Conservation (phyloP, 2,888 invertebrate species). For the Embidobia sp. region DNA sequence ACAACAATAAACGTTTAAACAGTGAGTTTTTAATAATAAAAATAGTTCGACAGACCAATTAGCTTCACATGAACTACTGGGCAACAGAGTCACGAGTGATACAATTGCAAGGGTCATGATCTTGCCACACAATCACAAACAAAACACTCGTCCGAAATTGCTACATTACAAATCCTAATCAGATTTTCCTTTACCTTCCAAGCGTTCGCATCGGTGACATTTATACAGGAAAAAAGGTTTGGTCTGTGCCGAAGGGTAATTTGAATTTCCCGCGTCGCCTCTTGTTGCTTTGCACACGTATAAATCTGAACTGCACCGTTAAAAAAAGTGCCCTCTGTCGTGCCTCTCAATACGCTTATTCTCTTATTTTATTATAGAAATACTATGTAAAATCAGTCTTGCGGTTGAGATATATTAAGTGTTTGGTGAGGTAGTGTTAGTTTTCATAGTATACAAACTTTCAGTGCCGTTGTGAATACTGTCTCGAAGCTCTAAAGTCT, state of each 20-base stretch:
- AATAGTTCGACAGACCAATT: conserved; percentile 79
- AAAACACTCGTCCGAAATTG: conserved; percentile 58
- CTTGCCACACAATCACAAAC: conserved; percentile 62
- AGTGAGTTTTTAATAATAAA: conserved; percentile 81
- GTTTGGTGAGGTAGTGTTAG: conserved; percentile 81
- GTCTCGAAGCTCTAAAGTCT: no score
- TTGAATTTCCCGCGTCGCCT: conserved; percentile 31
- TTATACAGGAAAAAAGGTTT: conserved; percentile 17
- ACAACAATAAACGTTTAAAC: conserved; percentile 76
- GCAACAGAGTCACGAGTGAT: conserved; percentile 72
- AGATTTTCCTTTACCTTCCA: conserved; percentile 28
- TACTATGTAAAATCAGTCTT: conserved; percentile 82
- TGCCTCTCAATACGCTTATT: conserved; percentile 63
- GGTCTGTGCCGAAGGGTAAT: conserved; percentile 65
- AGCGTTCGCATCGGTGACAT: conserved; percentile 30
- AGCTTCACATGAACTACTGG: conserved; percentile 70
- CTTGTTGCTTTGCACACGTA: conserved; percentile 35
- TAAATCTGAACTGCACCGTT: conserved; percentile 30
- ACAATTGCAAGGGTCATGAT: conserved; percentile 71
- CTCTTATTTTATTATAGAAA: conserved; percentile 74
- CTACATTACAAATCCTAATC: conserved; percentile 10
- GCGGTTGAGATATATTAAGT: conserved; percentile 81
- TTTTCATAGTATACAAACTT: conserved; percentile 78
- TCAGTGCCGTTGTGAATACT: conserved; percentile 71
- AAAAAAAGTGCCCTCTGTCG: conserved; percentile 44